Evolutionary conservation across 64 coral and sea anemone genomes (phyloP).

Genomic region (Stylophora pistillata): DNA sequence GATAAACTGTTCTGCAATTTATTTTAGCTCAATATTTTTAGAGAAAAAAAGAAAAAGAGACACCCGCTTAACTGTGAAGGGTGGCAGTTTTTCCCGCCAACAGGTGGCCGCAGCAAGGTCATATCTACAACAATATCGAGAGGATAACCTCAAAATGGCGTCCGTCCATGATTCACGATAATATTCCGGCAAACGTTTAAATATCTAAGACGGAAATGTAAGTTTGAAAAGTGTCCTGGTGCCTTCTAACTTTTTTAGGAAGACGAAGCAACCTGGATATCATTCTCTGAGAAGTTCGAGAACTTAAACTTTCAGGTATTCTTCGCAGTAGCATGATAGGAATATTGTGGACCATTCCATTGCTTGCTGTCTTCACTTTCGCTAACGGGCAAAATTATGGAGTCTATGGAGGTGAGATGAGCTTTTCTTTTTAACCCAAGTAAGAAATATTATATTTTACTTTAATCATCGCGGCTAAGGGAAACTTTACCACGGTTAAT

Average conservation of each 20-base stretch:
- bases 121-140: background rate
- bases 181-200: too few relatives aligned
- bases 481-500: background rate
- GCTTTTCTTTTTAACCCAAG: background rate
- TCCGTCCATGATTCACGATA: background rate
- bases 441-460: background rate
- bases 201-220: background rate
- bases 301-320: background rate
- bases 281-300: background rate
- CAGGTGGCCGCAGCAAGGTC: background rate
- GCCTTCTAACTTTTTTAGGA: background rate
- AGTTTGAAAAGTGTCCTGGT: background rate
- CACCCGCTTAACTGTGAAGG: background rate
- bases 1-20: too few relatives aligned
- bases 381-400: background rate
- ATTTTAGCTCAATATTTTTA: too few relatives aligned
- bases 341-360: background rate
- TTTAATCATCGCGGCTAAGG: background rate
- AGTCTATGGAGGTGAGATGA: constrained; percentile 9
- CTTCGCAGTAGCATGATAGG: background rate
- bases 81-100: constrained; percentile 21
- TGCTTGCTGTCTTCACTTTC: background rate
- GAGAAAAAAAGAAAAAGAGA: background rate
- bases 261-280: background rate
- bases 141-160: background rate